These are phyloP conservation scores for Trematomus loennbergii DNA, from an alignment of 2,113 vertebrate species.

Conservation along the genomic window DNA sequence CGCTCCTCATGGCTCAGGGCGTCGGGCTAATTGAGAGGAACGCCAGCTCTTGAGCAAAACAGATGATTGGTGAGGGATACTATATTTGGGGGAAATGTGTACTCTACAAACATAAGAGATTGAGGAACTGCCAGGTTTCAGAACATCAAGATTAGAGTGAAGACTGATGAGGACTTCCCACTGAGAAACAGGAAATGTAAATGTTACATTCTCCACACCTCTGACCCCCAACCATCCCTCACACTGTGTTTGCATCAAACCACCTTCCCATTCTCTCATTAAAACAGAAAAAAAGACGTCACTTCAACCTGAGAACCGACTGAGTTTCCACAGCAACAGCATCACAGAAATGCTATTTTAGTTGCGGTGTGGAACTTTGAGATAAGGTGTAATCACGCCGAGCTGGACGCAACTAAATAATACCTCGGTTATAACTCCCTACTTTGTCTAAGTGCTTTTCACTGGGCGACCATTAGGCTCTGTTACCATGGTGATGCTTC, in stretches of 20 bases:
- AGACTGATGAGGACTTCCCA: neutral
- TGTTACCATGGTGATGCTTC: constrained; percentile 81
- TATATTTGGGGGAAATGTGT: constrained; percentile 55
- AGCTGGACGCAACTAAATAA: constrained; percentile 72
- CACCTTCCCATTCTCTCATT: constrained; percentile 66
- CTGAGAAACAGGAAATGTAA: constrained; percentile 21
- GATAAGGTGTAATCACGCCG: constrained; percentile 73
- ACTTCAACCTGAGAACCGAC: constrained; percentile 62
- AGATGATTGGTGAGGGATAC: constrained; percentile 48
- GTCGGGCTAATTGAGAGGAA: constrained; percentile 74
- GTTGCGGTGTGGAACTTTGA: constrained; percentile 71
- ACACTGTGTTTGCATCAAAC: constrained; percentile 24
- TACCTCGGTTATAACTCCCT: constrained; percentile 71
- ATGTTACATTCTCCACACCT: constrained; percentile 24
- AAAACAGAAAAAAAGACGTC: constrained; percentile 63
- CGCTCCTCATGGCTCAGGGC: constrained; percentile 61
- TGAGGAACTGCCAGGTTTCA: constrained; percentile 16
- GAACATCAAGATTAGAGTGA: neutral
- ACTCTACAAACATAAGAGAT: constrained; percentile 25
- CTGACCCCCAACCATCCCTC: constrained; percentile 50
- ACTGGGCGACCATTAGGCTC: constrained; percentile 69
- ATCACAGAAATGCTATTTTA: constrained; percentile 75
- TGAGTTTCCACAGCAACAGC: constrained; percentile 76
- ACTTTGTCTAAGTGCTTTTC: constrained; percentile 75
- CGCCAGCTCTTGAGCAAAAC: constrained; percentile 36